Evolutionary conservation across 2,888 invertebrate genomes (phyloP).

Genomic region (Ophion obscuratus): DNA sequence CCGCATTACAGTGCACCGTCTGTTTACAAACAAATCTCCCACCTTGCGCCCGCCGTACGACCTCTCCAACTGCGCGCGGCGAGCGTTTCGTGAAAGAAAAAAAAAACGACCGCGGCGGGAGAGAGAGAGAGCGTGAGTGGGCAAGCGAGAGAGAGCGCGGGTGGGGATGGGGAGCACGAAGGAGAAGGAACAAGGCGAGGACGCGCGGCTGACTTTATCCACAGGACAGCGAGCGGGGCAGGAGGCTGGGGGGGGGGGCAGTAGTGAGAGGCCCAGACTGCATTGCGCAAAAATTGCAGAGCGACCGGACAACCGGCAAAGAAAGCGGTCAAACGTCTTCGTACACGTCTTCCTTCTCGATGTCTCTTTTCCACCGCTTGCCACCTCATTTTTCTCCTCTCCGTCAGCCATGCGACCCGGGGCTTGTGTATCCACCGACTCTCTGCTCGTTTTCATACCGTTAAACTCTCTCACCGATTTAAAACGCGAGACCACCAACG

Average conservation of each 20-base stretch:
- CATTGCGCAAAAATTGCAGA: conserved; percentile 79
- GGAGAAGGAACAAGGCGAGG: conserved; percentile 60
- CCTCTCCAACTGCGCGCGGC: conserved; percentile 59
- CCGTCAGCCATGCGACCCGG: conserved; percentile 9
- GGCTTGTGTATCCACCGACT: conserved; percentile 15
- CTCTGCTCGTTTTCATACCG: conserved; percentile 46
- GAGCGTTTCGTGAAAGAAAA: conserved; percentile 41
- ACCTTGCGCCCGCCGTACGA: conserved; percentile 69
- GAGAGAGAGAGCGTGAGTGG: too few species aligned
- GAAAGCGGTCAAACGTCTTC: conserved; percentile 70
- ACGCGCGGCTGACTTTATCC: conserved; percentile 51
- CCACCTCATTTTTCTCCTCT: conserved; percentile 15
- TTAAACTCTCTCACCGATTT: conserved; percentile 61
- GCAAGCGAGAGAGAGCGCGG: too few species aligned
- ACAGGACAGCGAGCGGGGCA: conserved; percentile 5
- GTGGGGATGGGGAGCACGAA: too few species aligned
- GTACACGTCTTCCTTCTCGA: conserved; percentile 33
- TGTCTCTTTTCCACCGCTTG: conserved; percentile 48
- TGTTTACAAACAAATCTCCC: conserved; percentile 83
- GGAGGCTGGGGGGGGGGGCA: conserved; percentile 11
- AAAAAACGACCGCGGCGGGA: conserved; percentile 29
- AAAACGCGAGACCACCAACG: conserved; percentile 49
- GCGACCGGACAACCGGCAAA: conserved; percentile 68
- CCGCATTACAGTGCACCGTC: conserved; percentile 64
- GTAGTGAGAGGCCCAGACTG: conserved; percentile 70